Conservation (phyloP, 2,888 invertebrate species). For the Operophtera brumata region DNA sequence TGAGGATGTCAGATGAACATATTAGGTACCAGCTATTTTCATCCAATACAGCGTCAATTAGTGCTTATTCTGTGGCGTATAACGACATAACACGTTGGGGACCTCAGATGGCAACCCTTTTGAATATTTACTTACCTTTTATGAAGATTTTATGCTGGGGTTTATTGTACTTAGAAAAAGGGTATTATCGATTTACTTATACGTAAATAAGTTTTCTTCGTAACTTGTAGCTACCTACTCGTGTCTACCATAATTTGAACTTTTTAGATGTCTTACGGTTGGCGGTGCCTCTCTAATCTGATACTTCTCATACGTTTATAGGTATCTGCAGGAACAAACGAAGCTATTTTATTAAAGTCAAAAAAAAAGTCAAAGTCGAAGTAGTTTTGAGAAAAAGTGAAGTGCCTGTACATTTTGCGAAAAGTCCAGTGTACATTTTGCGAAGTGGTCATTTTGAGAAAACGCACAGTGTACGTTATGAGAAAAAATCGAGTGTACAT, state of each 20-base stretch:
- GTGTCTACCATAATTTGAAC: not conserved
- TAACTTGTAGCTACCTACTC: not conserved
- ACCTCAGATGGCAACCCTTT: constrained; percentile 16
- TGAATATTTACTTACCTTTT: constrained; percentile 5
- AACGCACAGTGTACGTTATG: no score
- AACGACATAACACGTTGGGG: constrained; percentile 7
- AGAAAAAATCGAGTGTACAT: no score
- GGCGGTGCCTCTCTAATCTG: no score
- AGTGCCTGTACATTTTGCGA: no score
- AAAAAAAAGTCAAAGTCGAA: no score
- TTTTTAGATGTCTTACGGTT: not conserved
- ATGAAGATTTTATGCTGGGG: constrained; percentile 11
- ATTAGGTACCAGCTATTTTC: not conserved
- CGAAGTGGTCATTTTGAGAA: no score
- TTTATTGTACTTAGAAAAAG: constrained; percentile 6
- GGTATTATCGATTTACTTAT: not conserved
- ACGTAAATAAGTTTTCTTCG: not conserved
- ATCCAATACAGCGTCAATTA: constrained; percentile 2
- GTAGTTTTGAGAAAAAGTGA: no score
- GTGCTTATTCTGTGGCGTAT: not conserved
- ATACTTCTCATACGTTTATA: no score
- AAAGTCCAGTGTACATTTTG: no score
- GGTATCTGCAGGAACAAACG: no score
- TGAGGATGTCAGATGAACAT: no score
- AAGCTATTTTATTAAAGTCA: no score